phyloP scores from a whole-genome alignment of 2,797 vertebrate species.

The Amazona finschi region DNA sequence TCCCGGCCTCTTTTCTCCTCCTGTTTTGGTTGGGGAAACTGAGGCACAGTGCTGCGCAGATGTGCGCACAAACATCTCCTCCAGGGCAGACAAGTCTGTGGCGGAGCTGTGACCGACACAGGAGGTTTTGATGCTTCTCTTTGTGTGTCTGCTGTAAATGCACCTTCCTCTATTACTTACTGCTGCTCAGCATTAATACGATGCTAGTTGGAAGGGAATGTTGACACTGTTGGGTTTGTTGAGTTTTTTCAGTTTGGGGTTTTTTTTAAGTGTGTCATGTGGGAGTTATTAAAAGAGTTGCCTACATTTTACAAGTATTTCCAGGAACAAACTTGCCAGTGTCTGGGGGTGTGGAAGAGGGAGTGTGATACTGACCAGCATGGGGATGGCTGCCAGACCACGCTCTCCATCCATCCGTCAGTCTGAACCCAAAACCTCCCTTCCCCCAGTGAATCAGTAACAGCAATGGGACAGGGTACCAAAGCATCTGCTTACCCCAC shows the following conservation, averaged over 20 bases:
- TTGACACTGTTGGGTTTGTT: neutral
- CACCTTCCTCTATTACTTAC: neutral
- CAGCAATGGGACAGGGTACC: accelerated
- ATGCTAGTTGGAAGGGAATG: neutral
- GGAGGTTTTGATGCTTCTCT: neutral
- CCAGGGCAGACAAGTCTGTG: accelerated
- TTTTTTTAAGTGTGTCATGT: neutral
- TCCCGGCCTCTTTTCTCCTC: neutral
- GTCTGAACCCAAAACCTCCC: neutral
- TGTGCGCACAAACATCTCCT: neutral
- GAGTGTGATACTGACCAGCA: neutral
- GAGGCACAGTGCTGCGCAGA: neutral
- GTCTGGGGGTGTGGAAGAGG: neutral
- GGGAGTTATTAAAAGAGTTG: conserved; percentile 36
- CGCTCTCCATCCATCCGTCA: neutral
- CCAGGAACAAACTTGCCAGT: neutral
- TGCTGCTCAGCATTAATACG: neutral
- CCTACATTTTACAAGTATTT: conserved; percentile 41
- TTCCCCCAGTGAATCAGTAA: neutral
- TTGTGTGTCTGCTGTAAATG: neutral
- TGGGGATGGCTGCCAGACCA: neutral
- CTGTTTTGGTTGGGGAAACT: neutral
- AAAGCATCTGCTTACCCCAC: neutral
- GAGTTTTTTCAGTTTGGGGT: accelerated
- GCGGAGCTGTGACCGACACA: neutral